phyloP scores from a whole-genome alignment of 1,140 invertebrate genomes.

The Eumeta japonica region DNA sequence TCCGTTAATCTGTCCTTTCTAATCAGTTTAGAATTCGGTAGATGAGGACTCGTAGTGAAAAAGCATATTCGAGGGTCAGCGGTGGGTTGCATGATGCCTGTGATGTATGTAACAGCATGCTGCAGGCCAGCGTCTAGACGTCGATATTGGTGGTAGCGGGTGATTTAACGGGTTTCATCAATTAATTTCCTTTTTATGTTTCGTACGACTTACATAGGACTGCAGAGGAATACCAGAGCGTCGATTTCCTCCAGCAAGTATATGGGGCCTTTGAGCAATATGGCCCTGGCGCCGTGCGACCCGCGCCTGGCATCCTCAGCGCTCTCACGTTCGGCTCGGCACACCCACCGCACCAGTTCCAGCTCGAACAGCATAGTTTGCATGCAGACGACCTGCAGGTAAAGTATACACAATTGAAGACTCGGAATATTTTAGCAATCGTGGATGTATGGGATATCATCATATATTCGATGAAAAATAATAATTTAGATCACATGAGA shows the following conservation, averaged over 20 bases:
- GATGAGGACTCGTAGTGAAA: too few relatives aligned
- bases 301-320: constrained; percentile 54
- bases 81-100: too few relatives aligned
- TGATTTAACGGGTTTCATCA: too few relatives aligned
- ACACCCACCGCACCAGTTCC: constrained; percentile 62
- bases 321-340: constrained; percentile 7
- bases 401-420: neutral
- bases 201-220: constrained; percentile 80
- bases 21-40: too few relatives aligned
- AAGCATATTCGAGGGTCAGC: too few relatives aligned
- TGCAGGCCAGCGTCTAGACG: too few relatives aligned
- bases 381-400: constrained; percentile 65
- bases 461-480: neutral
- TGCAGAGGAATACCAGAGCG: constrained; percentile 79
- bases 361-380: constrained; percentile 76
- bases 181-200: too few relatives aligned
- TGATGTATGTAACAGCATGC: too few relatives aligned
- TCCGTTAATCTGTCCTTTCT: too few relatives aligned
- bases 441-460: neutral
- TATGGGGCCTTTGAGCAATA: constrained; percentile 83
- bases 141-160: too few relatives aligned
- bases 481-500: constrained; percentile 51
- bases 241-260: constrained; percentile 76
- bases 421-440: neutral
- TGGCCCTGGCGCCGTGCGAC: constrained; percentile 69